Base-by-base conservation (phyloP, 2,797 vertebrate species). In the Chaunax sp. region DNA sequence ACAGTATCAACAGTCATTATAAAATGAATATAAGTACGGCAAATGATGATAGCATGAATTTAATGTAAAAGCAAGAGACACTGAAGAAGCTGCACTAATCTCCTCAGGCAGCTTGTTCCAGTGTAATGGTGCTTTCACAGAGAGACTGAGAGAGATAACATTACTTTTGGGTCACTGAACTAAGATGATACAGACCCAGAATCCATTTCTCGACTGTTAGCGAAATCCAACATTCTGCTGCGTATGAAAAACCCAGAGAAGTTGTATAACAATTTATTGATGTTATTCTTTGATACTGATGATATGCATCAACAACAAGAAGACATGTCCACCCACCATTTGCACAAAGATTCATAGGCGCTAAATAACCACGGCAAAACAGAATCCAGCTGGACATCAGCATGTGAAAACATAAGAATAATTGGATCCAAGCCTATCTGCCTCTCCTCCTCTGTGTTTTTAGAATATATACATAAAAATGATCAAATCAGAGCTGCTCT, bases 131-230 rank as follows among this genome's bases (percentile, higher is more conserved):
- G 33, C 45, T 52, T 41, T 76, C 30, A 55, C 77, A 59, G 58
- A 72, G 69, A 80, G 79, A 68, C 64, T 35, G 50, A 75, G 61
- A 72, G 51, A 75, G 61, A 78, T 30, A 68, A 54, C 50, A 72
- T 87, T 85, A 84, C 46, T 54, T 77, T 50, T 75, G 78, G 85
- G 82, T 90, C 86, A 81, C 58, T 85, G 73, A 75, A 72, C 80
- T 63, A 64, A 80, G 60, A 85, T 80, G 75, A 77, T 82, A 52
- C 69, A 66, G 58, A 72, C 49, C 64, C 40, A 76, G 41, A 74
- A 82, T 81, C 62, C 52, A 79, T 83, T 57, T 70, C 45, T 51
- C 4, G 1, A 9, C 43, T 35, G 25, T 30, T 59, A 18, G 14
- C n/a, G n/a, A 57, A 44, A 71, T 54, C 56, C 64, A 41, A 25